Evolutionary conservation across 2,888 invertebrate species (phyloP), one percentile per base, ranked within the genome.

Genomic region (Mechanitis messenoides): DNA sequence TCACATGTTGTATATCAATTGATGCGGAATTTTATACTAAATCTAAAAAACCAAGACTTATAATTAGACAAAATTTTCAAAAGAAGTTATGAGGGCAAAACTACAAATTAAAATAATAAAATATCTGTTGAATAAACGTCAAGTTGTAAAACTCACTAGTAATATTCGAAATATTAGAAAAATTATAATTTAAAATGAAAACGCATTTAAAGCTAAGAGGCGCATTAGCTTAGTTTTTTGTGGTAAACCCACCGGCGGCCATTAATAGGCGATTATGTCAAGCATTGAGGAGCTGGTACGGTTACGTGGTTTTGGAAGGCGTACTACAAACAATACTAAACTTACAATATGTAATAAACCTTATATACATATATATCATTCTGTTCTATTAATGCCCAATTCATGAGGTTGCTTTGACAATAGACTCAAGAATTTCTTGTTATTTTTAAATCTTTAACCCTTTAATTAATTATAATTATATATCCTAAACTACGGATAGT

Each of bases 191-290:
- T 50, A 31, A 50, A 50, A 50, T 31, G 28, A 31, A 50, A 50
- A 9, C 42, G 42, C 42, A 1, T 42, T 42, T 50, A 28, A 31
- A 31, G 9, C 50, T 50, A 31, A 5, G 50, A 28, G 50, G 31
- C 9, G 50, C 50, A 50, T 50, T 50, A 50, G 50, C 50, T 50
- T 11, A 31, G 50, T 50, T 50, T 50, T 50, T 50, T 50, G 50
- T 67, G 68, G 69, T 65, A 68, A 68, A 68, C 60, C 68, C 71
- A 9, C 35, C 6, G 35, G 35, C 42, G 67, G 80, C 79, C 85
- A 85, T 85, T 83, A 85, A 82, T 83, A 80, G 71, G 74, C 83
- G 80, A 84, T 85, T 85, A 83, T 73, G 76, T 72, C 69, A 73
- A 72, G 64, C 63, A 54, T 58, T 33, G 64, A 59, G 63, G 47